Base-by-base conservation (phyloP, 35 echinoderm and acorn worm species). In the Chiridota heheva region DNA sequence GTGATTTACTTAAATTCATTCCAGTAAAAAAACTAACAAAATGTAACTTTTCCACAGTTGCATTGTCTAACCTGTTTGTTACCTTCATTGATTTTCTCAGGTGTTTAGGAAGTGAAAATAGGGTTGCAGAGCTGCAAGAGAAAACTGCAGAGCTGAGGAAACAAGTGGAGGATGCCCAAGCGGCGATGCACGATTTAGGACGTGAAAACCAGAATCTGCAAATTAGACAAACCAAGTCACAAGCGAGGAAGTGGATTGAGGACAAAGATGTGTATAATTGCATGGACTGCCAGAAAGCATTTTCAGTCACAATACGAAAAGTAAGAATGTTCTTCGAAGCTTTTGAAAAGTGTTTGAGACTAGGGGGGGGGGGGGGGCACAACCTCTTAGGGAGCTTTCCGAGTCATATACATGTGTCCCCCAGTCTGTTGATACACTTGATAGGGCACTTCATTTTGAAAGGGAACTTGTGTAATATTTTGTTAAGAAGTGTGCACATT, bases 151-250 rank as follows among this genome's bases (percentile, higher is more conserved):
- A 98, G 32, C 42, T 98, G 26, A 44, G 81, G 20, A 62, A 85
- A 20, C 91, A 89, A 59, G 44, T 98, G 37, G 95, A 98, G 15
- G 89, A 98, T 70, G 89, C 95, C 17, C 85, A 88, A 36, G 95
- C 95, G 1, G 95, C 95, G 0, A 98, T 98, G 89, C 95, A 98
- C 48, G 95, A 98, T 59, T 75, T 98, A 4, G 95, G 95, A 30
- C 79, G 95, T 25, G 95, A 98, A 63, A 98, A 98, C 56, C 95
- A 98, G 76, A 86, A 70, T 38, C 67, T 98, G 43, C 95, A 98
- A 62, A 98, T 98, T 36, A 76, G 72, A 5, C 90, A 91, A 66
- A 88, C 80, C 35, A 87, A 85, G 40, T 80, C 71, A 29, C 72
- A 77, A 65, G 69, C 59, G 22, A 58, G 95, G n/a, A 87, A 92